A percentile compares a stretch with the other conserved stretches of the same genome.
Conservation (phyloP, 2,113 vertebrate genomes). For the Cochlearius cochlearius region DNA sequence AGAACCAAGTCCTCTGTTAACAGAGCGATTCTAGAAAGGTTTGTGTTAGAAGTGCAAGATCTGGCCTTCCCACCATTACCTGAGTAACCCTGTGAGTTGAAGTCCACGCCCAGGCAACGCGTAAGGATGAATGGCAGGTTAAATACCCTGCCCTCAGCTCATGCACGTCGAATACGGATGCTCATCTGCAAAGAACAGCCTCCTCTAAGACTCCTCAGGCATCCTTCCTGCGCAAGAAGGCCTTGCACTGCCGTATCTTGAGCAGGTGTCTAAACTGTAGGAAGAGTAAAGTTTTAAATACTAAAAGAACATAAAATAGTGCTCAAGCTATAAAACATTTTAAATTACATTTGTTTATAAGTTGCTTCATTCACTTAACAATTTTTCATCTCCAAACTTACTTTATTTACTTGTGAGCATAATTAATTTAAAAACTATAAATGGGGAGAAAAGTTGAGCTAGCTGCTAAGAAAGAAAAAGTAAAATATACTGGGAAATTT, state of each 20-base stretch:
- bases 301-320: background rate
- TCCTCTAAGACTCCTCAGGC: background rate
- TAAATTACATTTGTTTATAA: background rate
- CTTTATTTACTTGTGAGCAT: background rate
- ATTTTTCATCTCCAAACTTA: background rate
- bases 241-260: background rate
- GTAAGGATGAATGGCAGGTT: background rate
- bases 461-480: background rate
- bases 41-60: background rate
- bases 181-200: background rate
- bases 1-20: background rate
- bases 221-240: background rate
- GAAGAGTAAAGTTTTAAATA: background rate
- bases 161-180: accelerated
- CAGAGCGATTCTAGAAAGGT: background rate
- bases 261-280: background rate
- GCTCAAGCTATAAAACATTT: accelerated
- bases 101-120: accelerated
- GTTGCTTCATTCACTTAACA: background rate
- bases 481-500: background rate
- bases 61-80: background rate
- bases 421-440: background rate
- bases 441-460: background rate
- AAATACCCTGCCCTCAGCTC: background rate
- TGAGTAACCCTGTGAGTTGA: background rate